These are phyloP conservation scores for Harmothoe impar DNA, from an alignment of 2,888 invertebrate species.

Conservation along the genomic window DNA sequence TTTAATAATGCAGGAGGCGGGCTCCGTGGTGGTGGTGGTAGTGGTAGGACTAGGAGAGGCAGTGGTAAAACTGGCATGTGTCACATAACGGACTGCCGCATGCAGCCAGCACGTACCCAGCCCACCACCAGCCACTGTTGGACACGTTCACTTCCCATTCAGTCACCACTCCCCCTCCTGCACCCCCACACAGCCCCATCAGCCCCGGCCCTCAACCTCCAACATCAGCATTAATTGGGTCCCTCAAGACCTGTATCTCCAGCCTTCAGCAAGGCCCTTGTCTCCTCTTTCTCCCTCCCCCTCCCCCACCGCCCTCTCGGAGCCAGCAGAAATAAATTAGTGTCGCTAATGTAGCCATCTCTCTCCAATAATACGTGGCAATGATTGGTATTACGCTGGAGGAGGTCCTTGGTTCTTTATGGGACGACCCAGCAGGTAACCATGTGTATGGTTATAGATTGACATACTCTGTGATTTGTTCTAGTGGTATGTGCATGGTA, in stretches of 20 bases:
- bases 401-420: no score
- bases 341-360: no score
- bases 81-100: background rate
- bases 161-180: background rate
- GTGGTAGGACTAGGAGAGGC: no score
- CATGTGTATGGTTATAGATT: no score
- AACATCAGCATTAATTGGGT: conserved; percentile 6
- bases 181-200: background rate
- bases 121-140: background rate
- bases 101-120: no score
- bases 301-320: background rate
- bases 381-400: no score
- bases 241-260: background rate
- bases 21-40: background rate
- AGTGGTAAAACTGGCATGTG: background rate
- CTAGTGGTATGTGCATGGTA: no score
- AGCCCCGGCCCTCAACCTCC: background rate
- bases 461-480: no score
- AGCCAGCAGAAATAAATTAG: background rate
- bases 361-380: no score
- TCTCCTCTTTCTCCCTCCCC: no score
- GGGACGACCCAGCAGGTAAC: no score
- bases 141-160: background rate
- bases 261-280: background rate
- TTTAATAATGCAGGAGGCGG: background rate